These are phyloP conservation scores for Cyprinella venusta DNA, from an alignment of 2,797 vertebrate species.

Conservation along the genomic window DNA sequence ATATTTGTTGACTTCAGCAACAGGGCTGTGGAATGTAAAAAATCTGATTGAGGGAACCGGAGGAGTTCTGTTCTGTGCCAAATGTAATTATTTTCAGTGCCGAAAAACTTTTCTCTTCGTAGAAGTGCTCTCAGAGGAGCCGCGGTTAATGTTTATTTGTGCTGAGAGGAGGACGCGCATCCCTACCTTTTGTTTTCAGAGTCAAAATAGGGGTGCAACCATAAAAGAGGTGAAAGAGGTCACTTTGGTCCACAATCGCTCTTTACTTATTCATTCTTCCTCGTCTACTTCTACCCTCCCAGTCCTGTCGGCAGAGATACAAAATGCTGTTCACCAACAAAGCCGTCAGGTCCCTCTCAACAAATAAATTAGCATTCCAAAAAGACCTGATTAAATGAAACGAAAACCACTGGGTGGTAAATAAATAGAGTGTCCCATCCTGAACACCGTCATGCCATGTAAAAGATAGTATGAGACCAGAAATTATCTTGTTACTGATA, in stretches of 20 bases:
- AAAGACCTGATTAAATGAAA: slow-evolving; percentile 42
- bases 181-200: neutral
- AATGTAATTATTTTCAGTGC: slow-evolving; percentile 61
- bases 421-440: slow-evolving; percentile 26
- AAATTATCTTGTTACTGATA: too few relatives aligned
- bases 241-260: slow-evolving; percentile 47
- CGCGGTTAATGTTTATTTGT: slow-evolving; percentile 58
- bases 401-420: slow-evolving; percentile 41
- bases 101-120: slow-evolving; percentile 61
- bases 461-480: neutral
- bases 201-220: slow-evolving; percentile 30
- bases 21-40: slow-evolving; percentile 67
- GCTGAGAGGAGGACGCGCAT: slow-evolving; percentile 29
- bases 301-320: neutral
- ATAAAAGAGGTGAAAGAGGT: slow-evolving; percentile 54
- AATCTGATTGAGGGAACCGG: slow-evolving; percentile 62
- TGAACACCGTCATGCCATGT: slow-evolving; percentile 24
- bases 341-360: slow-evolving; percentile 5
- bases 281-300: neutral
- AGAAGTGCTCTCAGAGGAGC: slow-evolving; percentile 58
- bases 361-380: slow-evolving; percentile 44
- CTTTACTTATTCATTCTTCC: slow-evolving; percentile 17
- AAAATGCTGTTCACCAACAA: neutral
- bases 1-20: slow-evolving; percentile 75
- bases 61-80: slow-evolving; percentile 59